Conservation (phyloP, 2,888 invertebrate genomes). For the Noctua comes region DNA sequence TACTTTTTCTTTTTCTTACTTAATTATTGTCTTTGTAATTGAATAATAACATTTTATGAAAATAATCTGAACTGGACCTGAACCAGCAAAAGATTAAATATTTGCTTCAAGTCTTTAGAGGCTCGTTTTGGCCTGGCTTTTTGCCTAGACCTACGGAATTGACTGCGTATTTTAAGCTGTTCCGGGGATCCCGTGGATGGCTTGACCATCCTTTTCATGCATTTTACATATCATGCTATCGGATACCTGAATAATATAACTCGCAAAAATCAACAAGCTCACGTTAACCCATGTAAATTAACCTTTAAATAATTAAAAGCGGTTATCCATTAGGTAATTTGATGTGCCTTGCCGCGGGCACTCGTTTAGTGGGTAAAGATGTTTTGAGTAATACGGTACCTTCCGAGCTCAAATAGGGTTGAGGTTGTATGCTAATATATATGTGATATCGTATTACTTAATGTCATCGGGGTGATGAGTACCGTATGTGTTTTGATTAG, state of each 20-base stretch:
- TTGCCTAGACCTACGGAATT: too few relatives aligned
- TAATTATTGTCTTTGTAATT: not conserved
- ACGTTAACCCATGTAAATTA: constrained; percentile 59
- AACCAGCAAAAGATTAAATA: not conserved
- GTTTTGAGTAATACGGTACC: constrained; percentile 64
- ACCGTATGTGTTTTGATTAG: not conserved
- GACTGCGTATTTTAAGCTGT: too few relatives aligned
- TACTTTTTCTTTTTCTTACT: too few relatives aligned
- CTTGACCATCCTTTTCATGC: not conserved
- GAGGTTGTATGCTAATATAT: constrained; percentile 44
- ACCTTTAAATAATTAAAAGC: constrained; percentile 69
- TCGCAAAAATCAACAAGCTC: constrained; percentile 37
- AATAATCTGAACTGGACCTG: not conserved
- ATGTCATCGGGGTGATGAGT: constrained; percentile 40
- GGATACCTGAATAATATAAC: constrained; percentile 8
- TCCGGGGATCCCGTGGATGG: not conserved
- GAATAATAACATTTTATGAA: not conserved
- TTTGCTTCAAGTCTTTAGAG: not conserved
- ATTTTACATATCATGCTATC: not conserved
- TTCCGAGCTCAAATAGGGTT: constrained; percentile 55
- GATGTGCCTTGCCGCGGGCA: constrained; percentile 68
- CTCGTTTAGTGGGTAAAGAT: constrained; percentile 68
- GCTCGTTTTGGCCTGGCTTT: not conserved
- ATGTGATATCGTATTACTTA: constrained; percentile 50
- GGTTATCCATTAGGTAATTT: constrained; percentile 74